Base-by-base conservation (phyloP, 2,797 vertebrate species). In the Chaunax sp. region DNA sequence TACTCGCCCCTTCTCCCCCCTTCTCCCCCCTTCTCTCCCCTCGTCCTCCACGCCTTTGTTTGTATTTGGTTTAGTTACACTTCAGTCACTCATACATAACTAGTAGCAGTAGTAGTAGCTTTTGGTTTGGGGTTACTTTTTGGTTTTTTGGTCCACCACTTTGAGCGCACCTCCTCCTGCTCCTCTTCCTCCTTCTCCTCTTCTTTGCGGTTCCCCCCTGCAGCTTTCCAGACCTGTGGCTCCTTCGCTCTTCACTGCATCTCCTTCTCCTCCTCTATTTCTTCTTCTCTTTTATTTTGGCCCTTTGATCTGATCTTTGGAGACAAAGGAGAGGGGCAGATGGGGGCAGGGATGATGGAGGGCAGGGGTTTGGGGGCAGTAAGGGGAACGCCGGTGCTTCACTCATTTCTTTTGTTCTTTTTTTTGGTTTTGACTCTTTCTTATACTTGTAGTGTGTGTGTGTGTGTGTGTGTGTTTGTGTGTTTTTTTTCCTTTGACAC, bases 111-210 rank as follows among this genome's bases (percentile, higher is more conserved):
- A 89, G 84, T 80, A 85, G 84, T 88, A 86, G 88, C 76, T 90
- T 91, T 93, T 90, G 85, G 90, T 92, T 92, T 91, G 82, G 82
- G 83, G 82, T 91, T 86, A 80, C 77, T 90, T 91, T 91, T 87
- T 91, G 81, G 84, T 86, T 93, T 84, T 86, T 82, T 88, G 75
- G 78, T 88, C 81, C 64, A 59, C 81, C 45, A 72, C 78, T 81
- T 75, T 10, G 45, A 84, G 81, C 80, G 68, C 68, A 72, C 83
- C 85, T 82, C 79, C 66, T 78, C 69, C 71, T 80, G 23, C 68
- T 77, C 55, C 49, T 69, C 20, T 14, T 82, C 58, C 68, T 69
- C 79, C 90, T 51, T 74, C 85, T 11, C 19, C 41, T 6, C n/a
- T 28, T n/a, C n/a, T n/a, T n/a, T n/a, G n/a, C 43, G 33, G 38